Percentiles rank a stretch among this genome's conserved stretches.
These are phyloP conservation scores for Leucosticte australis DNA, from an alignment of 2,113 vertebrate genomes.

Conservation along the genomic window DNA sequence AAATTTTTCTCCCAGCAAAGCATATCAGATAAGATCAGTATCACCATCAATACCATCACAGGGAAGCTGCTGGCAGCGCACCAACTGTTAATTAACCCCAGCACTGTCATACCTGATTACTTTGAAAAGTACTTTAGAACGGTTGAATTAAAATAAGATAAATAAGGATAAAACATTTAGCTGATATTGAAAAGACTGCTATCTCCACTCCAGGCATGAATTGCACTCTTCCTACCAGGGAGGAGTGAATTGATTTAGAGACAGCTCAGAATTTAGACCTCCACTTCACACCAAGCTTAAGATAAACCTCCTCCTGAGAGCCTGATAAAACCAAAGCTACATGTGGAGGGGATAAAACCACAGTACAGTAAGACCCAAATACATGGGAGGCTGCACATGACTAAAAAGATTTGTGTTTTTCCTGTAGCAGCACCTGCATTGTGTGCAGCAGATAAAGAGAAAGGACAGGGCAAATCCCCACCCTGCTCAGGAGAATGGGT, in stretches of 20 bases:
- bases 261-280: slow-evolving; percentile 34
- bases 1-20: not conserved
- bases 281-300: slow-evolving; percentile 40
- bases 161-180: slow-evolving; percentile 42
- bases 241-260: slow-evolving; percentile 9
- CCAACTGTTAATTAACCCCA: slow-evolving; percentile 58
- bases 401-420: not conserved
- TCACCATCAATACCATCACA: slow-evolving; percentile 26
- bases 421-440: not conserved
- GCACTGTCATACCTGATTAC: slow-evolving; percentile 51
- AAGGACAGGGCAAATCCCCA: not conserved
- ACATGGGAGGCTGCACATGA: not conserved
- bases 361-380: not conserved
- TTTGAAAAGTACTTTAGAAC: slow-evolving; percentile 28
- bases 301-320: slow-evolving; percentile 46
- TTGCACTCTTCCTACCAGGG: not conserved
- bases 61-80: slow-evolving; percentile 46
- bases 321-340: not conserved
- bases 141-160: slow-evolving; percentile 37
- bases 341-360: not conserved
- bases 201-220: not conserved
- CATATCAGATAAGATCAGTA: slow-evolving; percentile 49
- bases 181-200: not conserved
- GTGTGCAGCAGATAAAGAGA: not conserved
- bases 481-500: not conserved